Evolutionary conservation across 2,113 vertebrate species (phyloP), one percentile per base, ranked within the genome.

Genomic region (Heloderma charlesbogerti): DNA sequence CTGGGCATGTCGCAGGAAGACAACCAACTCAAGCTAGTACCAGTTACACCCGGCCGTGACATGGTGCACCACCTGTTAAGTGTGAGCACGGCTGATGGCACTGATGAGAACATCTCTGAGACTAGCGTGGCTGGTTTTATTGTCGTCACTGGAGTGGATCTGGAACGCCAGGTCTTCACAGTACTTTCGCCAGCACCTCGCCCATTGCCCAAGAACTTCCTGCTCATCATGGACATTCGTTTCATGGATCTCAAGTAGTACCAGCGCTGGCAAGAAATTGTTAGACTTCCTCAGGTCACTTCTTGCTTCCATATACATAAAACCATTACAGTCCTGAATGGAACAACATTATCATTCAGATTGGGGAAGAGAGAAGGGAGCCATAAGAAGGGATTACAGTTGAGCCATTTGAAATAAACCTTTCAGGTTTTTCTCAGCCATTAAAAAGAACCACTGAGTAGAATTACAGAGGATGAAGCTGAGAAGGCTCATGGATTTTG

Each of bases 1-100:
- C 96, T 99, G 93, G 99, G 99, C 37, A 99, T 99, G 99, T 99
- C 99, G 0, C 99, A 99, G 96, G 99, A 99, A 75, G 99, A 99
- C 96, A 99, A 99, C 43, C 99, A 99, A 95, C 98, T 99, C 43
- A 99, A 99, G 95, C 97, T 99, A 90, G 99, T 99, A 10, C 99
- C 99, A 0, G 99, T 99, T 83, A 99, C 98, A 0, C 99, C 99
- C 0, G 99, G 99, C 0, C 97, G 99, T 89, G 99, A 99, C 90
- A 98, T 99, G 97, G 99, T 99, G 0, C 99, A 99, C 90, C 99
- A 99, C 79, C 98, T 99, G 6, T 95, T 99, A 83, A 99, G 99
- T 0, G 98, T 99, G 85, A 99, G 99, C 96, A 99, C 98, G 0
- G 98, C 98, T 0, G 99, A 99, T 86, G 97, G 98, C 84, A 95